Base-by-base conservation (phyloP, 1,140 invertebrate genomes). In the Dryas iulia region DNA sequence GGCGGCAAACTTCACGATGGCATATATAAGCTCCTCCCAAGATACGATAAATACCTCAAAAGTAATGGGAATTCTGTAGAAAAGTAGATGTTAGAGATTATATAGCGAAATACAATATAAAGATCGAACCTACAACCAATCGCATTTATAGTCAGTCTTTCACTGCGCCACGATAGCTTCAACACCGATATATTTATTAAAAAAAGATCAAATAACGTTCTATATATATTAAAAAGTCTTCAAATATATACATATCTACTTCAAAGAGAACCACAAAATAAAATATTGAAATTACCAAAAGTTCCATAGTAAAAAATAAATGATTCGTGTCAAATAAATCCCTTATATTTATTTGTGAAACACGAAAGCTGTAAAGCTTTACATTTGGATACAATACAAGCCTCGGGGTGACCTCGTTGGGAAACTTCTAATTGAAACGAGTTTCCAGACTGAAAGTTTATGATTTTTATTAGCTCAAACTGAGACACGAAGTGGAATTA, bases 351-450 rank as follows among this genome's bases (percentile, higher is more conserved):
- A 21, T 47, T n/a, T 18, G 39, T 47, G n/a, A n/a, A 18, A 47
- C 6, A 47, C n/a, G 39, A 47, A 47, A 47, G 14, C 18, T 47
- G 39, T 47, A 14, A 21, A 47, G 39, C 39, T 47, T 47, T 47
- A 47, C 39, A 47, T 47, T 47, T 47, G 18, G n/a, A 47, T 47
- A 47, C 39, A 47, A 47, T 47, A 47, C 39, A 47, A 47, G 39
- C 14, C 10, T 47, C 7, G 14, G 14, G 8, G 39, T 47, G 39
- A 47, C 39, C 39, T 47, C 39, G 14, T 47, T 47, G 7, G 14
- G 7, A 21, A 35, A 47, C 6, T 47, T 47, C 14, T 47, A 47
- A 47, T 47, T 47, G 39, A 21, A 47, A 47, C 18, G 14, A 21
- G 39, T 47, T 47, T 47, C 18, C 5, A 47, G 39, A 14, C 39